Evolutionary conservation across 2,797 vertebrate species (phyloP).

Genomic region (Rhabdomys pumilio): DNA sequence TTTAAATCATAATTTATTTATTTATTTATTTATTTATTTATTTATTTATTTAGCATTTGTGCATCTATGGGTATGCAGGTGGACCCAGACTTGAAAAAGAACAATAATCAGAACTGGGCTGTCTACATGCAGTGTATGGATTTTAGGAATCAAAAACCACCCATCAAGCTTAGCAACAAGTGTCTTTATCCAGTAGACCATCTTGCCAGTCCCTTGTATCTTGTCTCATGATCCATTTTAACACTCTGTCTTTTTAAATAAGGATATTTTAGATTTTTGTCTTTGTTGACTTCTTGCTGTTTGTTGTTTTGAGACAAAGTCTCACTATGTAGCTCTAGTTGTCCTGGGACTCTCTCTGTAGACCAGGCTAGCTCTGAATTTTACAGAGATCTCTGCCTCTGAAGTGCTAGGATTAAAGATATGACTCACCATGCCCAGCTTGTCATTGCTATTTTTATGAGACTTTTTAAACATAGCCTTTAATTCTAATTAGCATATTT

Average conservation of each 20-base stretch:
- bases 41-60: not conserved
- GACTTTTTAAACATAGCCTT: not conserved
- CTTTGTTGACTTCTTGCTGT: not conserved
- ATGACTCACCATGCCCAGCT: not conserved
- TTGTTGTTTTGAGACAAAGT: not conserved
- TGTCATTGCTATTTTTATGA: not conserved
- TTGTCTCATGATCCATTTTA: not conserved
- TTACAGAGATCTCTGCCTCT: not conserved
- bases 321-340: not conserved
- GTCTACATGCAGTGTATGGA: not conserved
- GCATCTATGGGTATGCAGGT: not conserved
- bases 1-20: not conserved
- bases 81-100: not conserved
- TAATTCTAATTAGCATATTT: not conserved
- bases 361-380: not conserved
- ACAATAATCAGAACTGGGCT: not conserved
- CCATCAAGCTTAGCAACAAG: not conserved
- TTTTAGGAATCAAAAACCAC: not conserved
- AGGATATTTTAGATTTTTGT: not conserved
- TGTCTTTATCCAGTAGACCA: not conserved
- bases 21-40: not conserved
- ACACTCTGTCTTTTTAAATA: not conserved
- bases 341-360: not conserved
- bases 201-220: not conserved
- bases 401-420: not conserved